These are phyloP conservation scores for Metopia argyrocephala DNA, from an alignment of 2,888 invertebrate species.

Conservation along the genomic window DNA sequence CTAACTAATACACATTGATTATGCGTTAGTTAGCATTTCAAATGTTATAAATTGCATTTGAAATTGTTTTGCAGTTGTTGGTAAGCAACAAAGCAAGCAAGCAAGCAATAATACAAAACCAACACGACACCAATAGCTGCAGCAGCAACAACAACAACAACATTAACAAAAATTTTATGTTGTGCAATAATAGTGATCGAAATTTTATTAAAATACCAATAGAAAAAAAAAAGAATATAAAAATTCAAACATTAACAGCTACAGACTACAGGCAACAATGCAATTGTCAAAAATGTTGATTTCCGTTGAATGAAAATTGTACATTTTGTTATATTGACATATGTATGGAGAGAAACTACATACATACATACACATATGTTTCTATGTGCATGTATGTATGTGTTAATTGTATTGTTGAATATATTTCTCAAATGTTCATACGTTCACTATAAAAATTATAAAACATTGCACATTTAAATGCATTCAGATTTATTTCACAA, in stretches of 20 bases:
- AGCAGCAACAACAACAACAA: constrained; percentile 12
- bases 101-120: neutral
- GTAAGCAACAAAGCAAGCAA: too few species aligned
- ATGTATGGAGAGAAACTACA: neutral
- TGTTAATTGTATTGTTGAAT: neutral
- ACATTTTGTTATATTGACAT: constrained; percentile 8
- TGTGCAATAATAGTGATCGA: constrained; percentile 25
- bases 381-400: neutral
- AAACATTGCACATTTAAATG: neutral
- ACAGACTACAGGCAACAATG: constrained; percentile 1
- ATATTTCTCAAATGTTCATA: neutral
- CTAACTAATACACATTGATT: constrained; percentile 60
- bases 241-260: neutral
- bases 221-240: neutral
- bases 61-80: constrained; percentile 48
- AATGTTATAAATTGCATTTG: constrained; percentile 62
- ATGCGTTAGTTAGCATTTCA: constrained; percentile 64
- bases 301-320: constrained; percentile 55
- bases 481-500: neutral
- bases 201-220: neutral
- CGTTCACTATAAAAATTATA: constrained; percentile 14
- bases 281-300: constrained; percentile 63
- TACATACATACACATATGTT: neutral
- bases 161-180: neutral
- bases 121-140: neutral